These are phyloP conservation scores for Antigone vipio DNA, from an alignment of 2,113 vertebrate species.

Conservation along the genomic window DNA sequence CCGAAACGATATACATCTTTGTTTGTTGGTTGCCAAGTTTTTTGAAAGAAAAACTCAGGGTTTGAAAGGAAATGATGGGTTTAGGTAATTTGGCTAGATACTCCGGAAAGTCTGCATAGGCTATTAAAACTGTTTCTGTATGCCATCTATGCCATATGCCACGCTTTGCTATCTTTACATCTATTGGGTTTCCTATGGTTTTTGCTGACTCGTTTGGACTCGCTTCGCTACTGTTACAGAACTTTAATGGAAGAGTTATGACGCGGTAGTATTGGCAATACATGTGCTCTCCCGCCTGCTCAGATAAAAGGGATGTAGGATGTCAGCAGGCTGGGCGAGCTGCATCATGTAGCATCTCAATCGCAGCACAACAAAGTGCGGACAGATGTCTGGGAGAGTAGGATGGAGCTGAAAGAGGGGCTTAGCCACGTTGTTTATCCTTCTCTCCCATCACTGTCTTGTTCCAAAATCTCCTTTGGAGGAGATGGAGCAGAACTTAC, in stretches of 20 bases:
- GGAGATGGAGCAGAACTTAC: background rate
- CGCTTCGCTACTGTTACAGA: background rate
- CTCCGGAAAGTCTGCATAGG: background rate
- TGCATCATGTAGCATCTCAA: background rate
- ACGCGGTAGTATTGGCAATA: background rate
- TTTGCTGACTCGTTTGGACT: background rate
- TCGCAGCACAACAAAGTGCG: background rate
- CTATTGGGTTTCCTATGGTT: background rate
- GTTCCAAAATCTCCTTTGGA: background rate
- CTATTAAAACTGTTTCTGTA: background rate
- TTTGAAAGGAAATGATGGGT: background rate
- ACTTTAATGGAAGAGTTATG: slow-evolving; percentile 29
- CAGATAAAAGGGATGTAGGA: background rate
- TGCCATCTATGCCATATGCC: background rate
- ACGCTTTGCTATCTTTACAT: background rate
- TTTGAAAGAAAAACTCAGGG: background rate
- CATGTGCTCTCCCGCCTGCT: background rate
- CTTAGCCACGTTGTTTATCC: background rate
- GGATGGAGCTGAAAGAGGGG: background rate
- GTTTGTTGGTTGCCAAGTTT: background rate
- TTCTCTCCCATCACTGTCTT: background rate
- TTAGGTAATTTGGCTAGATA: background rate
- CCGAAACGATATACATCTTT: accelerated
- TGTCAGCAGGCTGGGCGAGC: background rate
- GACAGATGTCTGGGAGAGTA: background rate